Conservation (phyloP, 2,888 invertebrate species). For the Meghimatium bilineatum region DNA sequence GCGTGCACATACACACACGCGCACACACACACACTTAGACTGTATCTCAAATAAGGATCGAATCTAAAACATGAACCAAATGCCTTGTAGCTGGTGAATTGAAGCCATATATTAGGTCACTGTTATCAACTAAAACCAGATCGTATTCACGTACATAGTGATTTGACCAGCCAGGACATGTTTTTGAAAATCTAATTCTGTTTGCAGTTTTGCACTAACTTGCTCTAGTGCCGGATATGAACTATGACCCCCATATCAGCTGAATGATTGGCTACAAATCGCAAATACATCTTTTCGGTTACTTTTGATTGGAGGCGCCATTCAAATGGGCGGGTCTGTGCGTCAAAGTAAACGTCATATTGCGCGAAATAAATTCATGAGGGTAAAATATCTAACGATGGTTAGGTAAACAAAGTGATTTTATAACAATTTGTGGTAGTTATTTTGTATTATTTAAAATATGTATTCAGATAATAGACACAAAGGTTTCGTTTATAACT, state of each 20-base stretch:
- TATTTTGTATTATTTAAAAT: not conserved
- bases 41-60: too few species aligned
- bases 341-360: constrained; percentile 37
- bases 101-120: not conserved
- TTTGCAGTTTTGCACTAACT: constrained; percentile 4
- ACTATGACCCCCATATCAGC: not conserved
- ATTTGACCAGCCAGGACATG: not conserved
- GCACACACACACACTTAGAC: too few species aligned
- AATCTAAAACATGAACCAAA: too few species aligned
- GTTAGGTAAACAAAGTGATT: not conserved
- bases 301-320: constrained; percentile 23
- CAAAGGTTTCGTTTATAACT: not conserved
- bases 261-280: not conserved
- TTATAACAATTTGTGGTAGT: not conserved
- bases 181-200: not conserved
- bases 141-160: not conserved
- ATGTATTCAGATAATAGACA: not conserved
- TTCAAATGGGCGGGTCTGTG: constrained; percentile 22
- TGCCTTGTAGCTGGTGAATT: not conserved
- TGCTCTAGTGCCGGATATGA: constrained; percentile 28
- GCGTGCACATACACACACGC: too few species aligned
- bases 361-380: constrained; percentile 31
- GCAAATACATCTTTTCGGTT: constrained; percentile 20
- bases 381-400: not conserved
- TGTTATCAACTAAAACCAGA: not conserved